Base-by-base conservation (phyloP, 2,113 vertebrate species). In the Arvicanthis niloticus region DNA sequence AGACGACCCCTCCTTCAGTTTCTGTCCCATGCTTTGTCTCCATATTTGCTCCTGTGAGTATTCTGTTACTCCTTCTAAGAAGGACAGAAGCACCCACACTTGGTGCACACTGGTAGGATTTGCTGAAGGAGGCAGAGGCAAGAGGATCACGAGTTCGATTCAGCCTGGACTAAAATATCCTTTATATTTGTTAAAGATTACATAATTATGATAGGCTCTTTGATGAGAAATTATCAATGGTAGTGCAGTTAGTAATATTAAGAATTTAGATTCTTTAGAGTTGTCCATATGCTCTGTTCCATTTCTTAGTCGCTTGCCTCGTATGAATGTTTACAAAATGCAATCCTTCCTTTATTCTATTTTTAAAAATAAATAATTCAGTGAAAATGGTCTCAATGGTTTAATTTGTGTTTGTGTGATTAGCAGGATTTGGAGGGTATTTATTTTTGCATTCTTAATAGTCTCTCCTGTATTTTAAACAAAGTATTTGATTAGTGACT, bases 391-490 rank as follows among this genome's bases (percentile, higher is more conserved):
- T 75, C 16, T 84, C 5, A 9, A 76, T 95, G 19, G 45, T 80
- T 86, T 81, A 89, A 37, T 91, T 93, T 93, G 8, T 8, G 60
- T 91, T 89, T 86, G 12, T 78, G 80, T 80, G 10, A 93, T 58
- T 73, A 72, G 67, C 60, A 51, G 3, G 58, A 6, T 24, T 82
- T 92, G 56, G 56, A 95, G 56, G 2, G 29, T 8, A 73, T 75
- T 62, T 51, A 68, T 56, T 62, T 15, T 62, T 62, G 40, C 37
- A 70, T 62, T 65, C 48, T 92, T 45, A 81, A 62, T 56, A 68
- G 13, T 56, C 88, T n/a, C 7, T 9, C 2, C 53, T 94, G 75
- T 45, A 42, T 48, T 92, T 96, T 94, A 89, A 80, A 89, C 22
- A 77, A 53, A 53, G n/a, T 73, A 68, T 89, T 77, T 92, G 45